Base-by-base conservation (phyloP, 2,797 vertebrate genomes). In the Monodelphis domestica region DNA sequence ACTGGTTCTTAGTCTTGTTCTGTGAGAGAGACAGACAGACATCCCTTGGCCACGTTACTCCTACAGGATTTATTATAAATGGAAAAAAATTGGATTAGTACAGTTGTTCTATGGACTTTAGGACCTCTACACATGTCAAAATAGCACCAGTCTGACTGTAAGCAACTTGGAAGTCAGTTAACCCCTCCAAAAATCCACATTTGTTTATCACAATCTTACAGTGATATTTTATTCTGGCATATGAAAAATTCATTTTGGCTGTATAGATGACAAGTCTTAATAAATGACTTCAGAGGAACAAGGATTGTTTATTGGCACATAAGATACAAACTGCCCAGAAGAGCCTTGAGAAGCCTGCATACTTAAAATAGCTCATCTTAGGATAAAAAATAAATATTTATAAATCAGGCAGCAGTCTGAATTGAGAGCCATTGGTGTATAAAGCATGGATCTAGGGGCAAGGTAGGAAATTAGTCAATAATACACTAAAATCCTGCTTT, bases 301-400 rank as follows among this genome's bases (percentile, higher is more conserved):
- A 84, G 38, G 24, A 84, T 84, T 84, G 70, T 94, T 63, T 89
- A 51, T 63, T 93, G 55, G 52, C 87, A 91, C 78, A 94, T 59
- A 29, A 93, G 17, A 26, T 6, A 54, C 70, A 53, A 94, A 70
- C 56, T 93, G 54, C 95, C 93, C 28, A 92, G n/a, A 88, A 54
- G 84, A 88, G 29, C 93, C 50, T 93, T 91, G 59, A 91, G 53
- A 94, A 95, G 90, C 53, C 24, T 56, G 11, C 11, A 38, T 87
- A 52, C 90, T 96, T 21, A 89, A n/a, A 38, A 93, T 94, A 93
- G 84, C 53, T 90, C 87, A 90, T 45, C 38, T n/a, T 90, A 91
- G 38, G 84, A 89, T 92, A 94, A 94, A 84, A 96, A 94, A 38
- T 63, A 94, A 92, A 90, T 92, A 55, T 2, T 52, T 70, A n/a